These are phyloP conservation scores for Drosophila serrata DNA, from an alignment of 1,140 invertebrate species.

Conservation along the genomic window DNA sequence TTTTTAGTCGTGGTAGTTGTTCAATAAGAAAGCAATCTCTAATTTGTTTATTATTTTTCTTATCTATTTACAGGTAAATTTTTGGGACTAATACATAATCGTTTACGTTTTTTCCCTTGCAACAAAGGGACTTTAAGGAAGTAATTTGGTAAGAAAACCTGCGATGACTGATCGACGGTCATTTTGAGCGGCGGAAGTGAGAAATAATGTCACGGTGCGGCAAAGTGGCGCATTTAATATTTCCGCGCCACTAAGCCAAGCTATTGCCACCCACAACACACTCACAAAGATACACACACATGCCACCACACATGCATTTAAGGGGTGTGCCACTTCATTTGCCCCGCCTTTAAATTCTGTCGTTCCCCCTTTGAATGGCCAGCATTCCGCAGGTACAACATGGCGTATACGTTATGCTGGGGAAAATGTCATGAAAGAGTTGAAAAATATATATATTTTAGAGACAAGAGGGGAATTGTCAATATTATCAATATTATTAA, in stretches of 20 bases:
- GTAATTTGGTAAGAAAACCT: background rate
- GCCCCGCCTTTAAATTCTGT: background rate
- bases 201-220: conserved; percentile 74
- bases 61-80: conserved; percentile 38
- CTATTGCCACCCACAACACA: background rate
- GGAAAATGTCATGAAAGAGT: background rate
- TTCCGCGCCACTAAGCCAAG: conserved; percentile 64
- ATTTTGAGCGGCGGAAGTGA: conserved; percentile 65
- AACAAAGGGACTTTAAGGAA: background rate
- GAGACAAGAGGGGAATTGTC: fast-evolving
- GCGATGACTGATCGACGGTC: conserved; percentile 52
- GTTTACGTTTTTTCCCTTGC: background rate
- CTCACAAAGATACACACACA: conserved; percentile 4
- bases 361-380: background rate
- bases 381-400: conserved; percentile 5
- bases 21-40: background rate
- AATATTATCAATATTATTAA: background rate
- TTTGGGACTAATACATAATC: background rate
- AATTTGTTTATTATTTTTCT: background rate
- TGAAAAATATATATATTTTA: too few relatives aligned
- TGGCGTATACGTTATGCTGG: conserved; percentile 6
- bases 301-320: conserved; percentile 11
- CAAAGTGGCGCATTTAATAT: conserved; percentile 82
- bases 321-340: conserved; percentile 4
- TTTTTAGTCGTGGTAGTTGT: background rate